Evolutionary conservation across 2,113 vertebrate species (phyloP), one percentile per base, ranked within the genome.

Genomic region (Oncorhynchus kisutch): DNA sequence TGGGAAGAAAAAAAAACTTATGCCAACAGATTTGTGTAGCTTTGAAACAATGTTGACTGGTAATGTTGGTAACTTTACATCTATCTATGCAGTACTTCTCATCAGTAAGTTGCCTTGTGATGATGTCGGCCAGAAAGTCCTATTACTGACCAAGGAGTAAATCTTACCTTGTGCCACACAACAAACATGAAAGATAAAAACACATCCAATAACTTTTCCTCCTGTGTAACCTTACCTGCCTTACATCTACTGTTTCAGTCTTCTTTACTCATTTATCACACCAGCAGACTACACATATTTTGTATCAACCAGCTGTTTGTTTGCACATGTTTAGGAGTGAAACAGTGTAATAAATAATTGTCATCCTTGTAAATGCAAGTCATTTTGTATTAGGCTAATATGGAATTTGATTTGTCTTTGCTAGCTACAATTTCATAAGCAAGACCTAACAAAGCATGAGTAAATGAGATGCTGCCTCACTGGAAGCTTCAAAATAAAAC

Each of bases 1-100:
- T 5, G 12, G 69, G n/a, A 71, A 69, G n/a, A 67, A 78, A 67
- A 78, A 69, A 67, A 78, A 4, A 34, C 70, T 85, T 87, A 84
- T 85, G 80, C 87, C 8, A 83, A 72, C 73, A 73, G 25, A 14
- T 69, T 12, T 24, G 24, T 81, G 25, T 66, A 73, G 82, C 48
- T 25, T 66, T 60, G 75, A 8, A 73, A 3, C 1, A 49, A 51
- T 67, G 12, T 34, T 72, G 31, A 9, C n/a, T 74, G 7, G 8
- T n/a, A 24, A 11, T 73, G 14, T 27, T 76, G 54, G 14, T 57
- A 57, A 57, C 18, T 57, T 57, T 18, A 57, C 54, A 70, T 1
- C 66, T 76, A 62, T 81, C 67, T 39, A 82, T 16, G 67, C 68
- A 62, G 27, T 72, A 54, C 54, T 34, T 27, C 54, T 29, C 27